Evolutionary conservation across 2,888 invertebrate species (phyloP).

Genomic region (Cheiracanthium punctorium): DNA sequence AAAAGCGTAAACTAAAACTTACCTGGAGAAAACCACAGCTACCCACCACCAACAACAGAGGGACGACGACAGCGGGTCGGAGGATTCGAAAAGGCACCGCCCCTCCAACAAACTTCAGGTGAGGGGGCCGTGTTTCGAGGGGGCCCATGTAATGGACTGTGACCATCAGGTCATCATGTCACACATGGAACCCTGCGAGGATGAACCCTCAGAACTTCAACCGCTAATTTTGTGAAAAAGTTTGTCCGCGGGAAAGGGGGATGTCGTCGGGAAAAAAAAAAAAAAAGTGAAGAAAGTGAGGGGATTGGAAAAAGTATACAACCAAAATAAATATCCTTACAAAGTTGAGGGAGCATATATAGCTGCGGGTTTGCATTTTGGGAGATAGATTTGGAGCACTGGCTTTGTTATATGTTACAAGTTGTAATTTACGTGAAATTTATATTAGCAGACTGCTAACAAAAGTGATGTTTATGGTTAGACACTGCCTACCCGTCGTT

Average conservation of each 20-base stretch:
- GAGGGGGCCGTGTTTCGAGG: neutral
- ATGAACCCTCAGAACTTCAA: neutral
- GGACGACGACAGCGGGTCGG: neutral
- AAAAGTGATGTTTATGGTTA: too few relatives aligned
- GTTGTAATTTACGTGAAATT: too few relatives aligned
- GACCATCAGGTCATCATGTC: slow-evolving; percentile 9
- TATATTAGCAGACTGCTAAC: too few relatives aligned
- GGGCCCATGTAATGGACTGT: neutral
- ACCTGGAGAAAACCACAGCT: neutral
- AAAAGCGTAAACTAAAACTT: neutral
- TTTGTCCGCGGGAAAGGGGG: neutral
- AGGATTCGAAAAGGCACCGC: neutral
- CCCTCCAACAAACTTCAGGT: neutral
- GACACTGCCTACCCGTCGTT: too few relatives aligned
- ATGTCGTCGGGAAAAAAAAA: neutral
- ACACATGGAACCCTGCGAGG: neutral
- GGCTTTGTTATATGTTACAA: too few relatives aligned
- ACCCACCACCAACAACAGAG: neutral
- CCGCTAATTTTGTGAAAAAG: neutral
- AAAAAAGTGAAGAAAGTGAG: neutral
- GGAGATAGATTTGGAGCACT: too few relatives aligned
- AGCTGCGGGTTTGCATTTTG: too few relatives aligned
- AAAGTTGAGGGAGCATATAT: too few relatives aligned
- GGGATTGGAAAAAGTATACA: neutral
- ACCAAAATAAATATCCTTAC: neutral